phyloP scores from a whole-genome alignment of 2,113 vertebrate genomes.

The Eulacestoma nigropectus region DNA sequence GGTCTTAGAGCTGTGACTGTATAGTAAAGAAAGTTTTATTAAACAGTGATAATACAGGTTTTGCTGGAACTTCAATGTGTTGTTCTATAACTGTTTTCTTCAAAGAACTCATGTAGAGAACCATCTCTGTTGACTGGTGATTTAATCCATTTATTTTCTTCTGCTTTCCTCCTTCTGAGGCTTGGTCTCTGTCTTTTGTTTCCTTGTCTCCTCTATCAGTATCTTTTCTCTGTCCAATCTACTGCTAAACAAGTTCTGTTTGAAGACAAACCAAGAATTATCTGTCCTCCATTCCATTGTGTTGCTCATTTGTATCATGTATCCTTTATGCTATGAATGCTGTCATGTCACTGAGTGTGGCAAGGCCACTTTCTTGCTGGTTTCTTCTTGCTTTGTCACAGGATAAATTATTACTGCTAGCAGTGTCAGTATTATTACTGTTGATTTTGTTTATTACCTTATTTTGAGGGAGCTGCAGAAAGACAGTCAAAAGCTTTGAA shows the following conservation, averaged over 20 bases:
- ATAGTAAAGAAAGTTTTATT: slow-evolving; percentile 3
- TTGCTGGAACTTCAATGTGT: neutral
- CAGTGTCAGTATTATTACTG: neutral
- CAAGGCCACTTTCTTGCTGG: neutral
- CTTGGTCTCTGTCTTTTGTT: neutral
- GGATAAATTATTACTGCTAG: neutral
- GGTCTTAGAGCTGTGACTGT: neutral
- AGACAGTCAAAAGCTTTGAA: neutral
- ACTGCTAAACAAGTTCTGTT: neutral
- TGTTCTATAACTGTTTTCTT: neutral
- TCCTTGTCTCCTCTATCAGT: neutral
- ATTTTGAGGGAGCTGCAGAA: neutral
- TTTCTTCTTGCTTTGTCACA: neutral
- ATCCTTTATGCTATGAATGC: neutral
- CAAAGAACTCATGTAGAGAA: neutral
- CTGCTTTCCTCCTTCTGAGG: neutral
- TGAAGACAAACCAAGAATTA: neutral
- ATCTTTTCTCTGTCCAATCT: neutral
- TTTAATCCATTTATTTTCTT: neutral
- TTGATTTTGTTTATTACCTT: neutral
- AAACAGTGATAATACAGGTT: neutral
- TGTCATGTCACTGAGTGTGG: neutral
- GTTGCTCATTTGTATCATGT: neutral
- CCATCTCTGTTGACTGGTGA: neutral
- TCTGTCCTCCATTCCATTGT: neutral